Evolutionary conservation across 2,113 vertebrate genomes (phyloP).

Genomic region (Himantopus leucocephalus): DNA sequence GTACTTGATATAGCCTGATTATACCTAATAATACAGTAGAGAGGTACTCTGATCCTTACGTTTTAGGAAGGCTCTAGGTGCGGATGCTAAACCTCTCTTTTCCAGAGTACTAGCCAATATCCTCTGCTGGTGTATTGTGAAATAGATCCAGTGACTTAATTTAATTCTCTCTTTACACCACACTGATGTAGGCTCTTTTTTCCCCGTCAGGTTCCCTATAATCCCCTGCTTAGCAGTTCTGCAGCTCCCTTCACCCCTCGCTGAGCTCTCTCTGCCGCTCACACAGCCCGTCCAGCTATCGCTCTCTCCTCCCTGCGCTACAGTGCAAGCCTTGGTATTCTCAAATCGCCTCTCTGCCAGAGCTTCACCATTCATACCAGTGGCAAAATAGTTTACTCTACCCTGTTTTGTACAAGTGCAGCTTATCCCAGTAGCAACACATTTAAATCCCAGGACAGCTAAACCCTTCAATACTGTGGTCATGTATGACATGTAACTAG

Average conservation of each 20-base stretch:
- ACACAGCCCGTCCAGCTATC: not conserved
- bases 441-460: constrained; percentile 29
- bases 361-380: not conserved
- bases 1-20: not conserved
- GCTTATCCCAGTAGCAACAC: not conserved
- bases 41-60: not conserved
- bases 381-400: constrained; percentile 19
- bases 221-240: not conserved
- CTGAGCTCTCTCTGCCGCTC: not conserved
- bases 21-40: not conserved
- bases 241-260: not conserved
- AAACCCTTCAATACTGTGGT: constrained; percentile 23
- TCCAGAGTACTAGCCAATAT: not conserved
- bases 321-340: not conserved
- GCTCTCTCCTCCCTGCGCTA: not conserved
- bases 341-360: not conserved
- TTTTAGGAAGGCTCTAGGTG: not conserved
- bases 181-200: not conserved
- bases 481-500: constrained; percentile 8
- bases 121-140: not conserved
- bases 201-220: not conserved
- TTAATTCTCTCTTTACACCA: constrained; percentile 21
- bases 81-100: not conserved
- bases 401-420: not conserved
- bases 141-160: constrained; percentile 2